These are phyloP conservation scores for Reinhardtius hippoglossoides DNA, from an alignment of 2,113 vertebrate genomes.

Conservation along the genomic window DNA sequence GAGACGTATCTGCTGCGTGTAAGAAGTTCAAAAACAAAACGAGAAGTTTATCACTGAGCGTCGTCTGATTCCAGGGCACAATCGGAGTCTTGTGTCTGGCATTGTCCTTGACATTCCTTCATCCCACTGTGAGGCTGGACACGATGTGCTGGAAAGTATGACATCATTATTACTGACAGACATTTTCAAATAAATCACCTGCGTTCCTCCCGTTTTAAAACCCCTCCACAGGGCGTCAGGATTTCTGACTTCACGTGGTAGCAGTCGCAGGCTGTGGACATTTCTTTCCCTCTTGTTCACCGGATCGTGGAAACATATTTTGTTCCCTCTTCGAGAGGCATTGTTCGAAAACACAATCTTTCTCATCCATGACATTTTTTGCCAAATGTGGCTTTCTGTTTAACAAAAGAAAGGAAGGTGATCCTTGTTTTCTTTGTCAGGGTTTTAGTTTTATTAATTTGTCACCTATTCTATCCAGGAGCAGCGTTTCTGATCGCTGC, in stretches of 20 bases:
- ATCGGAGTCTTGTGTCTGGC: constrained; percentile 80
- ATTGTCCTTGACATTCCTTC: constrained; percentile 98
- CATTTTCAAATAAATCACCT: constrained; percentile 96
- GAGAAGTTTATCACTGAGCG: constrained; percentile 43
- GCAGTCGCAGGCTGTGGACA: not conserved
- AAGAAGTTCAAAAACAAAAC: constrained; percentile 10
- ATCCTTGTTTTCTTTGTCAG: constrained; percentile 48
- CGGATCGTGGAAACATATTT: not conserved
- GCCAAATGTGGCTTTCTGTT: constrained; percentile 40
- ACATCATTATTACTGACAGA: constrained; percentile 96
- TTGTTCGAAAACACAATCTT: not conserved
- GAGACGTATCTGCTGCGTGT: not conserved
- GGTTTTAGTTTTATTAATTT: constrained; percentile 42
- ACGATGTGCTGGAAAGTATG: constrained; percentile 93
- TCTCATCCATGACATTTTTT: not conserved
- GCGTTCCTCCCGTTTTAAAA: constrained; percentile 65
- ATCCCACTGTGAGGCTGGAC: constrained; percentile 92
- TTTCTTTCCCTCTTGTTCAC: constrained; percentile 2
- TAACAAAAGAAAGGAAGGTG: constrained; percentile 14
- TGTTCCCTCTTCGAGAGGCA: not conserved
- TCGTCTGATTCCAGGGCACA: constrained; percentile 63
- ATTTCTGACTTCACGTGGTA: constrained; percentile 70
- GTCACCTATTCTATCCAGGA: constrained; percentile 56
- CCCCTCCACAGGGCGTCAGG: constrained; percentile 75
- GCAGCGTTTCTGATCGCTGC: constrained; percentile 33